Percentiles rank a stretch among this genome's conserved stretches.
These are phyloP conservation scores for Gonioctena quinquepunctata DNA, from an alignment of 1,140 invertebrate genomes.

Conservation along the genomic window DNA sequence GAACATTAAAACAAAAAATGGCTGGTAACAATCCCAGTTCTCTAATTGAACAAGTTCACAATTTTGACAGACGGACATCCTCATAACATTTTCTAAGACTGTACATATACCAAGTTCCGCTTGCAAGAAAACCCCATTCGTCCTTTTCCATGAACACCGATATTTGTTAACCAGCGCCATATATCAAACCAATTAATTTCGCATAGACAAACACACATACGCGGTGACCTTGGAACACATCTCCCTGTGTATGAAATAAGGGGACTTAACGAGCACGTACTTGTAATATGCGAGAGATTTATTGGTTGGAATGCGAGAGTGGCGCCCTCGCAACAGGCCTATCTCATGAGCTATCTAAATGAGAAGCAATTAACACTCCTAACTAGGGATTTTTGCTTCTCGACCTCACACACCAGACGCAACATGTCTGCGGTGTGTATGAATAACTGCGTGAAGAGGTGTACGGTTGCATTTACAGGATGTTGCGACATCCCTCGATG, in stretches of 20 bases:
- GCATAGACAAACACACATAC: too few species aligned
- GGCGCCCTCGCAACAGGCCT: constrained; percentile 31
- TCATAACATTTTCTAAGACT: too few species aligned
- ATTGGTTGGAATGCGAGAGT: constrained; percentile 26
- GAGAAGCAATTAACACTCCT: constrained; percentile 39
- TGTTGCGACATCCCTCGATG: too few species aligned
- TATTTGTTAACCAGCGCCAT: too few species aligned
- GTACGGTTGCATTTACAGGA: not conserved
- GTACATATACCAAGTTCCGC: too few species aligned
- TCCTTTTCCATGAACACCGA: too few species aligned
- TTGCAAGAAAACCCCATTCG: too few species aligned
- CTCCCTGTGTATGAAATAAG: not conserved
- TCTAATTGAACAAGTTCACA: too few species aligned
- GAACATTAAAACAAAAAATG: too few species aligned
- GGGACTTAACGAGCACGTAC: constrained; percentile 10
- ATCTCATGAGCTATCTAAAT: constrained; percentile 37
- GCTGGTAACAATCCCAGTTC: too few species aligned
- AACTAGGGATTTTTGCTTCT: constrained; percentile 24
- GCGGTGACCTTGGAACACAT: not conserved
- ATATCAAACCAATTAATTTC: not conserved
- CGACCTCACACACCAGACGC: not conserved
- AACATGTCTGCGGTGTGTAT: not conserved
- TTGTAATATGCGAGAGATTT: constrained; percentile 24
- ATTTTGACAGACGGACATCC: too few species aligned
- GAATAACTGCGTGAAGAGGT: not conserved